These are phyloP conservation scores for Patella pellucida DNA, from an alignment of 2,888 invertebrate species.

Conservation along the genomic window DNA sequence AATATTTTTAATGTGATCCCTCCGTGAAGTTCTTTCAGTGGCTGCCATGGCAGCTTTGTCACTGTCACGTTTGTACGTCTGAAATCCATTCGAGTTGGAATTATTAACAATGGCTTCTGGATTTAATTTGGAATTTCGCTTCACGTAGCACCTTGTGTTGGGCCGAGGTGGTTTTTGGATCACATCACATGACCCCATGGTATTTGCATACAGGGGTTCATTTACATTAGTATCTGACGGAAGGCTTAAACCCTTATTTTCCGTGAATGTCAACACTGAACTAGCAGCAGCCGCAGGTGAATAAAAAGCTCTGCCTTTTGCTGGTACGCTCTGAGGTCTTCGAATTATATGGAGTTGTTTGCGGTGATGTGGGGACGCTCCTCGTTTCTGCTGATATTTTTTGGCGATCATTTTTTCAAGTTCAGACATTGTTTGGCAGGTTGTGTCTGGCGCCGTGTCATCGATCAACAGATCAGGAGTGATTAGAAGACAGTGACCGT, in stretches of 20 bases:
- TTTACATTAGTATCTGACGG: neutral
- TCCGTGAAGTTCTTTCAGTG: neutral
- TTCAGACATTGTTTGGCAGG: neutral
- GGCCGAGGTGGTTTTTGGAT: neutral
- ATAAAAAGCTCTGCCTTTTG: neutral
- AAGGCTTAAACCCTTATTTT: neutral
- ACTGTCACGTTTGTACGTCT: neutral
- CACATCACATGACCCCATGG: neutral
- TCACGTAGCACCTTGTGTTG: neutral
- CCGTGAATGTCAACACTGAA: neutral
- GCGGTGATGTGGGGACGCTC: neutral
- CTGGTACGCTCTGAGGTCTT: neutral
- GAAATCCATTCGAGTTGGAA: neutral
- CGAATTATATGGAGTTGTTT: slow-evolving; percentile 3
- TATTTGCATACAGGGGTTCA: neutral
- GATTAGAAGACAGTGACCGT: neutral
- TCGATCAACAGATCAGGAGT: neutral
- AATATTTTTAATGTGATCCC: slow-evolving; percentile 1
- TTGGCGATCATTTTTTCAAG: slow-evolving; percentile 1
- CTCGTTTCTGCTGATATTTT: slow-evolving; percentile 3
- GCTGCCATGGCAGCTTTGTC: neutral
- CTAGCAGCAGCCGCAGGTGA: neutral
- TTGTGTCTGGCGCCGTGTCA: neutral
- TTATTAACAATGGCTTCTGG: neutral
- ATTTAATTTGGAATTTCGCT: slow-evolving; percentile 2